Evolutionary conservation across 92 coral and sea anemone genomes (phyloP).

Genomic region (Hydrozoanthus gracilis): DNA sequence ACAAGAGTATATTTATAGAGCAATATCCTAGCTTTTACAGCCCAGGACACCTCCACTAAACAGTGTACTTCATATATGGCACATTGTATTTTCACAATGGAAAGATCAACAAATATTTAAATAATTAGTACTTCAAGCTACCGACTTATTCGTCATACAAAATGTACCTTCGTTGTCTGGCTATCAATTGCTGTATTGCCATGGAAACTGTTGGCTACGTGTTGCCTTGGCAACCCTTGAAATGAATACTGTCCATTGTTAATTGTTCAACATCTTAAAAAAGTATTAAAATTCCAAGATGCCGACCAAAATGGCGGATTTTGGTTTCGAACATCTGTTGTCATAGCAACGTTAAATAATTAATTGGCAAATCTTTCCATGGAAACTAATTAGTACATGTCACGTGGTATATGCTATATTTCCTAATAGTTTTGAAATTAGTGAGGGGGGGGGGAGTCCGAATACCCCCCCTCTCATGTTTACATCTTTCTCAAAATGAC

Average conservation of each 20-base stretch:
- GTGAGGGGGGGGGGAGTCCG: conserved; percentile 10
- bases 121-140: conserved; percentile 2
- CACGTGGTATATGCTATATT: conserved; percentile 4
- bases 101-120: conserved; percentile 1
- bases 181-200: conserved; percentile 5
- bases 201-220: conserved; percentile 6
- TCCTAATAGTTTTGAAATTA: conserved; percentile 1
- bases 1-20: conserved; percentile 2
- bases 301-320: conserved; percentile 5
- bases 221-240: conserved; percentile 7
- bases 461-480: conserved; percentile 6
- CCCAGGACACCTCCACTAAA: conserved; percentile 7
- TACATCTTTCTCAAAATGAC: conserved; percentile 3
- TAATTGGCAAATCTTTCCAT: conserved; percentile 3
- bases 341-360: conserved; percentile 2
- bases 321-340: conserved; percentile 5
- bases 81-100: conserved; percentile 3
- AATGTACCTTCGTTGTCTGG: conserved; percentile 6
- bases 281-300: conserved; percentile 1
- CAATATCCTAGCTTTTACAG: conserved; percentile 4
- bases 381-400: conserved; percentile 3
- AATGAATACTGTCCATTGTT: conserved; percentile 3
- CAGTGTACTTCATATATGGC: conserved; percentile 5
- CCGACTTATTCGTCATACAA: conserved; percentile 5
- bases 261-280: conserved; percentile 1